Conservation (phyloP, 1,140 invertebrate species). For the Drosophila burlai region DNA sequence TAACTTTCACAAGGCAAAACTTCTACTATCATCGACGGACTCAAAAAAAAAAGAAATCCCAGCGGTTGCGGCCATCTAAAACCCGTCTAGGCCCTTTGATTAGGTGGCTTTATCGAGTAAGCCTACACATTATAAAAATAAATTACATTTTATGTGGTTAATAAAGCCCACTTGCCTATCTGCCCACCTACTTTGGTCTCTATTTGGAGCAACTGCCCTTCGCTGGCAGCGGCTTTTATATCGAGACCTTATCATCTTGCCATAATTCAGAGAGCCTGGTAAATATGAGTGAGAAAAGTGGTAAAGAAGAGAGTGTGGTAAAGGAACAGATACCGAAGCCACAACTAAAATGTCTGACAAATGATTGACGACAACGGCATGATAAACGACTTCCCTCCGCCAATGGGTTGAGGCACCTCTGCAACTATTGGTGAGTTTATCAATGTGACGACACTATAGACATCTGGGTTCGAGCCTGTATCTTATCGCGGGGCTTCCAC, state of each 20-base stretch:
- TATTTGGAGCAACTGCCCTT: conserved; percentile 72
- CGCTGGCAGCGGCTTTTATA: conserved; percentile 33
- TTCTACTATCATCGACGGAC: background rate
- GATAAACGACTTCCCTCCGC: conserved; percentile 66
- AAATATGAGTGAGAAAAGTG: conserved; percentile 34
- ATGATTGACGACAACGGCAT: conserved; percentile 73
- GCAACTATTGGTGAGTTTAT: conserved; percentile 28
- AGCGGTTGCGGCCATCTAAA: conserved; percentile 22
- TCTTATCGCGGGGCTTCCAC: conserved; percentile 57
- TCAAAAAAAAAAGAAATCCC: conserved; percentile 14
- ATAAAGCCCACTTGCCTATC: conserved; percentile 60
- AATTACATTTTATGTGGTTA: conserved; percentile 62
- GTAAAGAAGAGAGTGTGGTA: conserved; percentile 6
- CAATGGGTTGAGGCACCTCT: conserved; percentile 65
- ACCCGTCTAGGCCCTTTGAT: conserved; percentile 49
- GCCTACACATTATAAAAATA: conserved; percentile 62
- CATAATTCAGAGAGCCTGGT: conserved; percentile 40
- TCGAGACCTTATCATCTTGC: conserved; percentile 48
- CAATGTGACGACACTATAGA: conserved; percentile 39
- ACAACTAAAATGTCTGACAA: conserved; percentile 60
- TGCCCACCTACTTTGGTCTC: conserved; percentile 49
- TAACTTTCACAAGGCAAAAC: conserved; percentile 21
- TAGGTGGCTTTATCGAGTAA: conserved; percentile 55
- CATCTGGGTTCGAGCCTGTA: conserved; percentile 12
- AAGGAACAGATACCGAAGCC: conserved; percentile 19